Evolutionary conservation across 1,140 invertebrate species (phyloP), one percentile per base, ranked within the genome.

Genomic region (Alviniconcha marisindica): DNA sequence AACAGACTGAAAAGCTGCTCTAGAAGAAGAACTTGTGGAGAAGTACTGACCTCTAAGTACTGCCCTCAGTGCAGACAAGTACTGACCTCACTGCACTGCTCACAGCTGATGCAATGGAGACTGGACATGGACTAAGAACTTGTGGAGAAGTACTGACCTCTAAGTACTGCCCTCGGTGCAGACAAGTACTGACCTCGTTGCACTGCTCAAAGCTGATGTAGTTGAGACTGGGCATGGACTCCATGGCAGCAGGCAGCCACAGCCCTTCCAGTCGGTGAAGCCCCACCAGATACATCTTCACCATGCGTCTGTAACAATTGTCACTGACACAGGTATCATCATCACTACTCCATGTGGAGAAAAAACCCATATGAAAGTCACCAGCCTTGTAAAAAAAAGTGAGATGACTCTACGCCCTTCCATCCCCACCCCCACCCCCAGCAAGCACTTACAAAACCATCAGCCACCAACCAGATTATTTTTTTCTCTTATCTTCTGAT

Each of bases 201-300:
- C 77, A 78, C 31, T 78, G 77, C 21, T 78, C 48, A 54, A 78
- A 60, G 56, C 31, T 36, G 48, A 78, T 54, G 77, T 78, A 60
- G 33, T 14, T 51, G 2, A 78, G 77, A 38, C 28, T 24, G 12
- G 48, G 5, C 77, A 78, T 78, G 31, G 14, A 38, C 12, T 60
- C 15, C 5, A 60, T 4, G 10, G 56, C 48, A 14, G 18, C n/a
- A 31, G 51, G 48, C 51, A 78, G 56, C 33, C 77, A 78, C 51
- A n/a, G 21, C 5, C 51, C 77, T 18, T 60, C 48, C 36, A 78
- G 31, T 24, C 77, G 31, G 31, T 78, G 77, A 1, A 78, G 77
- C 12, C 77, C 77, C 38, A 60, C 51, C 77, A 78, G 48, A 12
- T 60, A 60, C 51, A 78, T 33, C 31, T 56, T 60, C 51, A n/a